A percentile compares a stretch with the other conserved stretches of the same genome.
Conservation (phyloP, 2,888 invertebrate species). For the Lamproptera curius region DNA sequence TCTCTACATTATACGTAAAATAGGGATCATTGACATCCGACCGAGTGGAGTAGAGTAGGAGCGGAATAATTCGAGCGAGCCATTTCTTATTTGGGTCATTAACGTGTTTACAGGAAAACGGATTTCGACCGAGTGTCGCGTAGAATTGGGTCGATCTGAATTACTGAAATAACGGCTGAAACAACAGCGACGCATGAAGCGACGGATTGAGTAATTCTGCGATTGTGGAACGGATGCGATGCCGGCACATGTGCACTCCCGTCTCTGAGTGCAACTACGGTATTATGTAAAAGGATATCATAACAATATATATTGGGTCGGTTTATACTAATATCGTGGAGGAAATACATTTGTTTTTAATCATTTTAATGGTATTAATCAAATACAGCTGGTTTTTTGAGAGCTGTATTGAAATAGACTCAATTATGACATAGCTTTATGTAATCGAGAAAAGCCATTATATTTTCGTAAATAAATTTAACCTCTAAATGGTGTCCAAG, state of each 20-base stretch:
- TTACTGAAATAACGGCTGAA: slow-evolving; percentile 45
- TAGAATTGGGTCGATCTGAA: slow-evolving; percentile 55
- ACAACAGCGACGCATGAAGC: slow-evolving; percentile 42
- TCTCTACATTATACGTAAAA: too few species aligned
- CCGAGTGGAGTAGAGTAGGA: too few species aligned
- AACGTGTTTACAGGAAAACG: slow-evolving; percentile 55
- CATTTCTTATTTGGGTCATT: slow-evolving; percentile 59
- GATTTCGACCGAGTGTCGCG: slow-evolving; percentile 40
- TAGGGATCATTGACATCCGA: too few species aligned
- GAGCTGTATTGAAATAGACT: neutral
- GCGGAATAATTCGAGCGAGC: slow-evolving; percentile 6
- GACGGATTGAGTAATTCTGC: slow-evolving; percentile 3
- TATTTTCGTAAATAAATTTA: too few species aligned
- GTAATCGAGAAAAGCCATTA: too few species aligned
- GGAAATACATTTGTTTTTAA: neutral
- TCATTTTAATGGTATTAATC: neutral
- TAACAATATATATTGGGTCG: neutral
- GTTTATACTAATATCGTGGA: neutral
- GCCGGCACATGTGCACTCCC: slow-evolving; percentile 3
- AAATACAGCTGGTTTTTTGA: neutral
- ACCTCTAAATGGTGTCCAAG: too few species aligned
- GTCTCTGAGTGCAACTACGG: neutral
- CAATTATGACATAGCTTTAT: too few species aligned
- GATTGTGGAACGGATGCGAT: neutral
- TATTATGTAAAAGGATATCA: neutral